Conservation (phyloP, 2,797 vertebrate genomes). For the Falco berigora region DNA sequence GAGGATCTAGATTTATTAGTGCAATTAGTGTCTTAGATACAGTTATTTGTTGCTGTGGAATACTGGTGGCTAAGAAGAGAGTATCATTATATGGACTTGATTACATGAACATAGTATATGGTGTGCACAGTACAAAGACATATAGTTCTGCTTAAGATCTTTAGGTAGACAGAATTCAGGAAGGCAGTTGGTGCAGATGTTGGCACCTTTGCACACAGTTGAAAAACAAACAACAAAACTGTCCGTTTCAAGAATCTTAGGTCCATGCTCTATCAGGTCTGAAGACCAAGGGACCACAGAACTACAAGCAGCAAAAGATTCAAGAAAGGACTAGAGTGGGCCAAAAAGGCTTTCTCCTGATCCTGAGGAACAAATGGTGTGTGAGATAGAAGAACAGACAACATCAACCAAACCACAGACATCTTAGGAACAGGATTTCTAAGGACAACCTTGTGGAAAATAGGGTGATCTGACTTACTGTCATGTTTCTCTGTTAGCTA, state of each 20-base stretch:
- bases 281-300: neutral
- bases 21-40: neutral
- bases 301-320: neutral
- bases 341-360: neutral
- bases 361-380: neutral
- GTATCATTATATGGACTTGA: neutral
- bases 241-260: neutral
- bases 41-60: neutral
- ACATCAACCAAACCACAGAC: neutral
- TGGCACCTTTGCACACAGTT: neutral
- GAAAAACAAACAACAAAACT: neutral
- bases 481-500: neutral
- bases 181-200: neutral
- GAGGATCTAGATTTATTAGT: neutral
- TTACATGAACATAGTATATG: neutral
- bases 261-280: accelerated
- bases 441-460: neutral
- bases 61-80: neutral
- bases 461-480: neutral
- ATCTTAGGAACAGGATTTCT: neutral
- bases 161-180: neutral
- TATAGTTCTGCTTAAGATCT: neutral
- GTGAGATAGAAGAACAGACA: neutral
- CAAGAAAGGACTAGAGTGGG: neutral
- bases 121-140: neutral